Base-by-base conservation (phyloP, 2,888 invertebrate species). In the Blera fallax region DNA sequence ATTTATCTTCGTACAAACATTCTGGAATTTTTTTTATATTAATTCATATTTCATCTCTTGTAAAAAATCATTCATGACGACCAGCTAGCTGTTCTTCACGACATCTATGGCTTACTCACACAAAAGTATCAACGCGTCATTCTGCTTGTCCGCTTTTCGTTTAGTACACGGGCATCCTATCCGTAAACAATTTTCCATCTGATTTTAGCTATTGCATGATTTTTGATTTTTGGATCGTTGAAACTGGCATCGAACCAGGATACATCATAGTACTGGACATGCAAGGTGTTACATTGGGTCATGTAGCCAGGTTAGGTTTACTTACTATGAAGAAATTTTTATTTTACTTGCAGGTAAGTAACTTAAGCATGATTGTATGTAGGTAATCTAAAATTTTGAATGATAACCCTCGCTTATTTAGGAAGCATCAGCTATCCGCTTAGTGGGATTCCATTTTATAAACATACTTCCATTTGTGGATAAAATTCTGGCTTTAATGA, bases 401-500 rank as follows among this genome's bases (percentile, higher is more conserved):
- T 6, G 3, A 10, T 8, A 50, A 89, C 90, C 93, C 40, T 91
- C 11, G 18, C 3, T 32, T 18, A 32, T 14, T 62, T 2, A 95
- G 94, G 95, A 96, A 90, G 95, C 94, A 7, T 93, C 95, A 92
- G 93, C 96, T 0, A 93, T 95, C 2, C 94, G 95, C 43, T 91
- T 96, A 1, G 94, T 94, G 88, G 95, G 94, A 0, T 92, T 96
- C 3, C 96, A 96, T 89, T 96, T 95, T 87, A 91, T 95, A 79
- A 96, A 95, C 89, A 94, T 95, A 0, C 94, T 95, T 0, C 92
- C 94, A 0, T 95, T 96, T 88, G 94, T 96, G 93, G 96, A 96
- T 88, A 94, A 94, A 88, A 90, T 96, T 78, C 90, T 96, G 92
- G 93, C 94, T 79, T 89, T 96, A 87, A 93, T 96, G 91, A 94